Base-by-base conservation (phyloP, 2,113 vertebrate species). In the Rhagologus leucostigma region DNA sequence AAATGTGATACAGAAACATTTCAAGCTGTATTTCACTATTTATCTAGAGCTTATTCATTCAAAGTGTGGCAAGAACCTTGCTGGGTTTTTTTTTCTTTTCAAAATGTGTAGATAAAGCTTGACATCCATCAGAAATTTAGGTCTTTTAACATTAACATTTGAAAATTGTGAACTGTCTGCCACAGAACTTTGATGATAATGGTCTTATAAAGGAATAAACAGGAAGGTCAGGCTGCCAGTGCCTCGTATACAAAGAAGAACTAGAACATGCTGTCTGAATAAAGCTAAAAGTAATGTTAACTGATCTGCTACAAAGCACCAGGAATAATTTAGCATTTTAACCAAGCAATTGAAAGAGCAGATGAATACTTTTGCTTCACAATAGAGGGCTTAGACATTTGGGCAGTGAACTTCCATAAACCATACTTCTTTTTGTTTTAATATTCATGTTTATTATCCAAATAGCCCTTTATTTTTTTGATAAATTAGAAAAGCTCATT, bases 261-360 rank as follows among this genome's bases (percentile, higher is more conserved):
- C 52, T 95, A 94, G 92, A 97, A 97, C 88, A 60, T 95, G 69
- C 75, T 96, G 81, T 84, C 82, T 95, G 95, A 95, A 89, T 96
- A 96, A 96, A 97, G 95, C 95, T 87, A 94, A 94, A 96, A 96
- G 85, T 95, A 96, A 96, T 96, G 94, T 96, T 96, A 97, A 89
- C 91, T 85, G 89, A 94, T 76, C 83, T 90, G 49, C 84, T 96
- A 96, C 90, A 97, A 97, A 97, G 91, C 74, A 96, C 65, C 71
- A 97, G 67, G 94, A 97, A 97, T 97, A 95, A 96, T 90, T 98
- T 97, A 96, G 88, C 88, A 95, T 96, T 94, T 97, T 91, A 98
- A 96, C 90, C 95, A 94, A 97, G 84, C 44, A 90, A 46, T 89
- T 94, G 70, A 93, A 96, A 93, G 73, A 76, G 37, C 53, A 96